Percentiles rank a stretch among this genome's conserved stretches.
Conservation (phyloP, 1,140 invertebrate species). For the Trichomalopsis sarcophagae region DNA sequence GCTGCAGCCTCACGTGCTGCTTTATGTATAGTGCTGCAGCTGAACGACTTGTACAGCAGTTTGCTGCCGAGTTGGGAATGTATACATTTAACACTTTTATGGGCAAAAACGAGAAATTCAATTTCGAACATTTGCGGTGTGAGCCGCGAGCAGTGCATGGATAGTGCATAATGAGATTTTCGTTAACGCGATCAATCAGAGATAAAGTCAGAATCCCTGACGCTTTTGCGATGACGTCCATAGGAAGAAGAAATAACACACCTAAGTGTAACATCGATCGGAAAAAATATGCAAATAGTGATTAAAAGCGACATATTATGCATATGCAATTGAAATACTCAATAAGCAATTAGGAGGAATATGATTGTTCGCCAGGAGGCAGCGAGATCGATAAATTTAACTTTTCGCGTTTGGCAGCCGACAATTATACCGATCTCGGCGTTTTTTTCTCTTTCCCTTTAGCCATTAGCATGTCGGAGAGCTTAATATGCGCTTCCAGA, state of each 20-base stretch:
- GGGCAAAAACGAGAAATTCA: too few relatives aligned
- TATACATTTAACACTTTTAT: too few relatives aligned
- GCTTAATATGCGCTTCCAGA: not conserved
- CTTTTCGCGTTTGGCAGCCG: not conserved
- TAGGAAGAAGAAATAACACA: not conserved
- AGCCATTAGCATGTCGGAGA: not conserved
- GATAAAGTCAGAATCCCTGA: too few relatives aligned
- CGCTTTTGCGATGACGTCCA: not conserved
- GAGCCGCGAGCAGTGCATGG: too few relatives aligned
- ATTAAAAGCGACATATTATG: not conserved
- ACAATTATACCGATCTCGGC: not conserved
- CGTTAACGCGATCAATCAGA: too few relatives aligned
- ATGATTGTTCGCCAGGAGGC: too few relatives aligned
- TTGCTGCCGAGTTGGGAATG: too few relatives aligned
- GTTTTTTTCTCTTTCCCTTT: not conserved
- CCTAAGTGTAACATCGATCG: not conserved
- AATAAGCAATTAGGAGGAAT: too few relatives aligned
- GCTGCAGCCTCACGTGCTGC: not conserved
- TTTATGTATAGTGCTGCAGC: not conserved
- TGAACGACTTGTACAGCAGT: too few relatives aligned
- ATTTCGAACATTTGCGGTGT: too few relatives aligned
- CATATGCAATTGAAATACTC: too few relatives aligned
- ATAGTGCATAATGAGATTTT: too few relatives aligned
- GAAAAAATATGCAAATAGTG: not conserved
- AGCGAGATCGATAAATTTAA: not conserved